These are phyloP conservation scores for Andrena cerasifolii DNA, from an alignment of 1,140 invertebrate genomes.

Conservation along the genomic window DNA sequence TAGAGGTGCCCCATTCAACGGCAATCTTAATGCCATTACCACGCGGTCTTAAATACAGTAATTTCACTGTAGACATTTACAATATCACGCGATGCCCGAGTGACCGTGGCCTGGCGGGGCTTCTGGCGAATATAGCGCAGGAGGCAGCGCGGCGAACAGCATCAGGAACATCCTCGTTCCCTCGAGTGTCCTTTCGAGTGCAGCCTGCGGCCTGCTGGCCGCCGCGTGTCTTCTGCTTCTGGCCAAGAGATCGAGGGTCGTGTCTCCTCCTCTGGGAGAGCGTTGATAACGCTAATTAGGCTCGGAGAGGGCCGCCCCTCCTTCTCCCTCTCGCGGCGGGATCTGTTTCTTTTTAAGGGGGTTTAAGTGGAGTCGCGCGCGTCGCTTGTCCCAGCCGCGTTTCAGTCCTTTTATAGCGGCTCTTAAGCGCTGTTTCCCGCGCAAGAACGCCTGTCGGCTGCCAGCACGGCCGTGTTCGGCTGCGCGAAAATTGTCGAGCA, in stretches of 20 bases:
- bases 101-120: too few species aligned
- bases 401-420: constrained; percentile 12
- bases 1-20: too few species aligned
- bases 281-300: constrained; percentile 64
- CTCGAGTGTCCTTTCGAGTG: constrained; percentile 20
- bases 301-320: constrained; percentile 14
- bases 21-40: too few species aligned
- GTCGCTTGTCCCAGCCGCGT: constrained; percentile 9
- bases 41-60: too few species aligned
- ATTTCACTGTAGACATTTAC: too few species aligned
- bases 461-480: not conserved
- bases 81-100: too few species aligned
- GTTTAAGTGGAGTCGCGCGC: constrained; percentile 44
- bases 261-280: constrained; percentile 5
- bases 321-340: not conserved
- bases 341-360: constrained; percentile 32
- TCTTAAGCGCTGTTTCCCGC: constrained; percentile 17
- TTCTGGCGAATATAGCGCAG: too few species aligned
- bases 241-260: constrained; percentile 13
- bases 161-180: not conserved
- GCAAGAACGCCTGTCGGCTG: not conserved
- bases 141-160: not conserved
- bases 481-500: constrained; percentile 8
- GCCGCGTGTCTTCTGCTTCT: not conserved
- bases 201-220: not conserved